Evolutionary conservation across 2,113 vertebrate genomes (phyloP), one percentile per base, ranked within the genome.

Genomic region (Picathartes gymnocephalus): DNA sequence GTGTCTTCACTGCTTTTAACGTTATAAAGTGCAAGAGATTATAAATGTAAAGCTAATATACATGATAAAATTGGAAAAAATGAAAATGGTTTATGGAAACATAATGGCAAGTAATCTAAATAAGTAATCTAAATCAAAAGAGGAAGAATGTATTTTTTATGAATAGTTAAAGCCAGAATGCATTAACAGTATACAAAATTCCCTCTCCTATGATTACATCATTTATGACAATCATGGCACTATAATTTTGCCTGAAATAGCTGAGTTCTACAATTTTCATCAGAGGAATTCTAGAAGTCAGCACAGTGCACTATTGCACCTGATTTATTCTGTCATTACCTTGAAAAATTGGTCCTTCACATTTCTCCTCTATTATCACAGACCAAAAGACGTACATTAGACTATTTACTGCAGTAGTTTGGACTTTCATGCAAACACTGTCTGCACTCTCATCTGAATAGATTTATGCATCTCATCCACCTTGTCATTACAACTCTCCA

Each of bases 261-360:
- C 97, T 92, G 96, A 98, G 97, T 97, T 96, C 96, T 96, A 84
- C 97, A 97, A 97, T 97, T 98, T 98, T 98, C 97, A 97, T 96
- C 97, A 94, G 89, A 96, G 94, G 96, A 97, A 93, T 93, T 96
- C 89, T 97, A 87, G 70, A 96, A 97, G 97, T 96, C 97, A 96
- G 97, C 98, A 97, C 87, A 94, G 97, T 51, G 89, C 92, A 97
- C 97, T 97, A 92, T 84, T 94, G 83, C 92, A 90, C 72, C 97
- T 98, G 98, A 98, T 98, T 98, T 98, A 98, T 98, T 98, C 98
- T 94, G 96, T 98, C 98, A 98, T 98, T 98, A 98, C 97, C 93
- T 94, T 98, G 98, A 99, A 97, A 96, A 97, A 98, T 98, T 88
- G 97, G 97, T 97, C 97, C 97, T 98, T 98, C 98, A 96, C 95